These are phyloP conservation scores for Mustela nigripes DNA, from an alignment of 2,113 vertebrate genomes.

Conservation along the genomic window DNA sequence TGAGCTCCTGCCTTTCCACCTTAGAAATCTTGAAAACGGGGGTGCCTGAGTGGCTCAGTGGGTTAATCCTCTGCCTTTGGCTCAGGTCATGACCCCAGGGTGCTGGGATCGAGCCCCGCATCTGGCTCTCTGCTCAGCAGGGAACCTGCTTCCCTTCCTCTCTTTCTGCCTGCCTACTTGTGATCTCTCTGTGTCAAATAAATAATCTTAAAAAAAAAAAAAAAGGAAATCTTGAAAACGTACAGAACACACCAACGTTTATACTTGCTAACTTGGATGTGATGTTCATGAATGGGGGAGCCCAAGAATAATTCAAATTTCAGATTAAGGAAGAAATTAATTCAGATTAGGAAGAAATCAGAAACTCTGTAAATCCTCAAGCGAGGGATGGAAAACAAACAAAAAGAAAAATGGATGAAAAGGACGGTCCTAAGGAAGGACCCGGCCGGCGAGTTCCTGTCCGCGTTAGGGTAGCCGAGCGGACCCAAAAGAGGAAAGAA, in stretches of 20 bases:
- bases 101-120: too few relatives aligned
- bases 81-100: too few relatives aligned
- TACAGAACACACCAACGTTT: neutral
- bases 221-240: neutral
- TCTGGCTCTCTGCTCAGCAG: too few relatives aligned
- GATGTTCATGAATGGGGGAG: neutral
- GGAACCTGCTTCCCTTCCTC: too few relatives aligned
- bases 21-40: neutral
- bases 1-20: neutral
- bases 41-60: too few relatives aligned
- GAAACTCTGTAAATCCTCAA: neutral
- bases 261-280: neutral
- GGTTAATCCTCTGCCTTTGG: too few relatives aligned
- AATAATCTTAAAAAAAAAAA: too few relatives aligned
- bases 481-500: too few relatives aligned
- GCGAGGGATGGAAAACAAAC: neutral
- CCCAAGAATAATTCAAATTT: neutral
- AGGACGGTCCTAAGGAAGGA: too few relatives aligned
- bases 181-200: too few relatives aligned
- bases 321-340: neutral
- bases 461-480: fast-evolving
- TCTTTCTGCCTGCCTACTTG: too few relatives aligned
- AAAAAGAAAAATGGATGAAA: neutral
- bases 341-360: neutral
- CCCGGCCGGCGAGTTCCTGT: fast-evolving